Evolutionary conservation across 2,797 vertebrate genomes (phyloP).

Genomic region (Rachycentron canadum): DNA sequence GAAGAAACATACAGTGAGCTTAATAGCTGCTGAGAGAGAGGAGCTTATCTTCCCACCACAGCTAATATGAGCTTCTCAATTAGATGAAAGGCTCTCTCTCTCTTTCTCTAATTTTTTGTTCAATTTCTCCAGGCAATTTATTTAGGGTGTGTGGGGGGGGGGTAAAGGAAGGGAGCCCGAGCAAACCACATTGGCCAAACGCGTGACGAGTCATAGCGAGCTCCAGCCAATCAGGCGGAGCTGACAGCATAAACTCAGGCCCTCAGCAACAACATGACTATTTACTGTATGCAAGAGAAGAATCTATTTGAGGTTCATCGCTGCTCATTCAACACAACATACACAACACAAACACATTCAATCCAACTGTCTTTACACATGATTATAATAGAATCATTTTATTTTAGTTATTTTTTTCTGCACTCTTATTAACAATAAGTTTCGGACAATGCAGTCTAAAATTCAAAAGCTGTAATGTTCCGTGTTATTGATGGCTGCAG

Average conservation of each 20-base stretch:
- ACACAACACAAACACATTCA: slow-evolving; percentile 3
- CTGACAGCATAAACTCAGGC: slow-evolving; percentile 74
- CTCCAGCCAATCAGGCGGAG: slow-evolving; percentile 76
- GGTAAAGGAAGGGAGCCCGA: slow-evolving; percentile 44
- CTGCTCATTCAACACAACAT: slow-evolving; percentile 27
- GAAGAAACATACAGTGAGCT: slow-evolving; percentile 72
- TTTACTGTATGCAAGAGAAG: slow-evolving; percentile 75
- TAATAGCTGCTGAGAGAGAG: slow-evolving; percentile 79
- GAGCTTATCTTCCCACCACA: slow-evolving; percentile 85
- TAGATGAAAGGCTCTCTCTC: slow-evolving; percentile 82
- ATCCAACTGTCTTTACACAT: background rate
- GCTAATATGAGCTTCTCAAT: slow-evolving; percentile 84
- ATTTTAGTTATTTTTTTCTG: slow-evolving; percentile 5
- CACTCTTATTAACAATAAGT: background rate
- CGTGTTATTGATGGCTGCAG: background rate
- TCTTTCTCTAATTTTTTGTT: slow-evolving; percentile 81
- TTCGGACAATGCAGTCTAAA: background rate
- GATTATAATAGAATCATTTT: background rate
- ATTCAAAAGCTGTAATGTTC: background rate
- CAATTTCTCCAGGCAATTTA: slow-evolving; percentile 86
- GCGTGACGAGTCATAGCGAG: slow-evolving; percentile 70
- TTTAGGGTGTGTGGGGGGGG: slow-evolving; percentile 75
- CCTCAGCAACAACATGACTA: slow-evolving; percentile 86
- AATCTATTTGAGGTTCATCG: slow-evolving; percentile 58
- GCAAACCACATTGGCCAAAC: slow-evolving; percentile 75